Base-by-base conservation (phyloP, 2,888 invertebrate species). In the Xestoiulus laeticollis region DNA sequence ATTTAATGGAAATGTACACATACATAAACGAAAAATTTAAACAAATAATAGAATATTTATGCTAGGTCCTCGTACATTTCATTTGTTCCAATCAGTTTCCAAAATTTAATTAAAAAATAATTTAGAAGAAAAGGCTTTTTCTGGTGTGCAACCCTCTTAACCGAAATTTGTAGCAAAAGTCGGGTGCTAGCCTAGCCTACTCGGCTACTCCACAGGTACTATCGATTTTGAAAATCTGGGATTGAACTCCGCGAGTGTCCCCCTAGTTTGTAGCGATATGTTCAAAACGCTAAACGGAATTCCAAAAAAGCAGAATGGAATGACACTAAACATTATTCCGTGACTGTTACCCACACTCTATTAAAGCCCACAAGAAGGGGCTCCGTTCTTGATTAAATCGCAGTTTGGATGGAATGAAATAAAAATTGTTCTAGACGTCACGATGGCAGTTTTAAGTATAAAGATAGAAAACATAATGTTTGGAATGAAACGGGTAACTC, bases 321-420 rank as follows among this genome's bases (percentile, higher is more conserved):
- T 78, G 16, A 78, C 78, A 26, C 78, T 30, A 78, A 22, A 78
- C 1, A 30, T 30, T 78, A 68, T 16, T 78, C 78, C 78, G 78
- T 78, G 26, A 30, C 30, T 78, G 30, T 14, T 30, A 12, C 4
- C 78, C 30, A 30, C 78, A 78, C 16, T 14, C 30, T 16, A 30
- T 26, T 30, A 32, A 48, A 48, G 48, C 14, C 48, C 26, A 78
- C 30, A 32, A 30, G 14, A 32, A 12, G 30, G 26, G 78, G 10
- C 78, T 78, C 10, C 30, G 78, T 16, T 10, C 30, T 30, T 78
- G 30, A 14, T 30, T 78, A 78, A 32, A 26, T 78, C 78, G 14
- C 30, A 30, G 30, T 32, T 78, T 78, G 14, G 14, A 78, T 78
- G 78, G 78, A 78, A 78, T 78, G 78, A 78, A 78, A 78, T 32